Evolutionary conservation across 2,888 invertebrate genomes (phyloP).

Genomic region (Sisyra terminalis): DNA sequence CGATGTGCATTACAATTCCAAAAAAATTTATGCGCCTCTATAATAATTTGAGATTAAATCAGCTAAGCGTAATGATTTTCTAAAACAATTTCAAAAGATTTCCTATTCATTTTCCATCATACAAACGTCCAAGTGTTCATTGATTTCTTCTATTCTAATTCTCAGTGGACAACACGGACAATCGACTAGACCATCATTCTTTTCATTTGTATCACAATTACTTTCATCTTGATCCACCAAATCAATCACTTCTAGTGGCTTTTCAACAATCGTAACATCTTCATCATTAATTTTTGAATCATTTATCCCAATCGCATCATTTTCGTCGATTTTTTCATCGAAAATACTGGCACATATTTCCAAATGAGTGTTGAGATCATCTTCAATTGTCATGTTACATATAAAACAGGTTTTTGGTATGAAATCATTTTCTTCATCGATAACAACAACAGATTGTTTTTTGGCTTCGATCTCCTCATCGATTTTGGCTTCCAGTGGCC

Average conservation of each 20-base stretch:
- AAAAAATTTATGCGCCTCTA: no score
- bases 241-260: not conserved
- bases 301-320: not conserved
- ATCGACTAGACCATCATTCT: conserved; percentile 5
- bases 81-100: conserved; percentile 92
- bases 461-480: not conserved
- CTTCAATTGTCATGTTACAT: conserved; percentile 23
- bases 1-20: no score
- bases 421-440: conserved; percentile 6
- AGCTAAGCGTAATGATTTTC: no score
- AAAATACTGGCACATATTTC: conserved; percentile 18
- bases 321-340: conserved; percentile 6
- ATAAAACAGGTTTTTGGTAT: conserved; percentile 23
- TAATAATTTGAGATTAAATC: no score
- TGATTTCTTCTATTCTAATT: conserved; percentile 35
- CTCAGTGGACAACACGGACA: conserved; percentile 44
- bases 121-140: conserved; percentile 38
- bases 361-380: conserved; percentile 25
- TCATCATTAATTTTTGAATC: not conserved
- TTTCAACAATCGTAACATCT: not conserved
- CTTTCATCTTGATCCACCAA: not conserved
- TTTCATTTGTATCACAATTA: not conserved
- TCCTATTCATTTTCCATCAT: conserved; percentile 84
- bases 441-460: conserved; percentile 6
- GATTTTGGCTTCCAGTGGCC: not conserved